Evolutionary conservation across 2,797 vertebrate species (phyloP).

Genomic region (Scolopax bukidnonensis): DNA sequence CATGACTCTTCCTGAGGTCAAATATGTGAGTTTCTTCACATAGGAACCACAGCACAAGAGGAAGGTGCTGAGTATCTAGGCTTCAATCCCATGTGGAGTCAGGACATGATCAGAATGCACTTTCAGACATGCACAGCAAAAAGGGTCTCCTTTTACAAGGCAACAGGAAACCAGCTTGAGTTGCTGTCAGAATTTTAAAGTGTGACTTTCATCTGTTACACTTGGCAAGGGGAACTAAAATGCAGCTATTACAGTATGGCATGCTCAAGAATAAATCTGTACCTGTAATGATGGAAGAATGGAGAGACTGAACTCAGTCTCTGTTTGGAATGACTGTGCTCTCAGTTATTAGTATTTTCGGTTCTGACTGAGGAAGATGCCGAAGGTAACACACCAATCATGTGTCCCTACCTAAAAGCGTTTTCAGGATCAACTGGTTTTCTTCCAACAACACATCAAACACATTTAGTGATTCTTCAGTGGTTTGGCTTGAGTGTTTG

Average conservation of each 20-base stretch:
- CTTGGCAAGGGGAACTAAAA: background rate
- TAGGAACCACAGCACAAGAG: background rate
- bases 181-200: background rate
- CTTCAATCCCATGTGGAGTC: background rate
- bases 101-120: background rate
- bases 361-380: background rate
- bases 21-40: background rate
- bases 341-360: background rate
- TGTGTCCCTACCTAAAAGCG: conserved; percentile 83
- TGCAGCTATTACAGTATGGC: background rate
- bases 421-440: conserved; percentile 82
- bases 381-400: background rate
- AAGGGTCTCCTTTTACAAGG: background rate
- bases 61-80: background rate
- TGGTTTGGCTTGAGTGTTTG: background rate
- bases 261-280: background rate
- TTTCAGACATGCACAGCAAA: background rate
- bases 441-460: conserved; percentile 78
- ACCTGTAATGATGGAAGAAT: background rate
- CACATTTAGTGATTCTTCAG: conserved; percentile 39
- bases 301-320: background rate
- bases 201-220: background rate
- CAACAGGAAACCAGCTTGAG: background rate
- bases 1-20: background rate
- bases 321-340: background rate